A percentile compares a stretch with the other conserved stretches of the same genome.
These are phyloP conservation scores for Berghia stephanieae DNA, from an alignment of 1,140 invertebrate genomes.

Conservation along the genomic window DNA sequence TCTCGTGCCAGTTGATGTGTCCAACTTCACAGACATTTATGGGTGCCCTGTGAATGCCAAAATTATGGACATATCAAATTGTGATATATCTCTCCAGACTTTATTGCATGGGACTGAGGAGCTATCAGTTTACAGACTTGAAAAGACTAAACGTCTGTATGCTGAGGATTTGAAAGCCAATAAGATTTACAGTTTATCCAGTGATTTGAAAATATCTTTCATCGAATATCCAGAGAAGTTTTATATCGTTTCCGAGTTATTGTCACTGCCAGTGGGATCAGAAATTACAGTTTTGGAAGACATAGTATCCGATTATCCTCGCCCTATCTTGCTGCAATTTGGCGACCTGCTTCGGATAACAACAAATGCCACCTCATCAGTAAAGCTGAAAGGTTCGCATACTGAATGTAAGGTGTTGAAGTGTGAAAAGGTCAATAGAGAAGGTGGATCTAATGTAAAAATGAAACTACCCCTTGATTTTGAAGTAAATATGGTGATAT, in stretches of 20 bases:
- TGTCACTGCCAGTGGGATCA: constrained; percentile 32
- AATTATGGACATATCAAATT: background rate
- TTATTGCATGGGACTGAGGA: constrained; percentile 8
- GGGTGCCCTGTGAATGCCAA: constrained; percentile 16
- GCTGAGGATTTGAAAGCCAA: constrained; percentile 32
- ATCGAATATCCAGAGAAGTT: constrained; percentile 38
- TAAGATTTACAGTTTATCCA: constrained; percentile 22
- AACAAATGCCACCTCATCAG: constrained; percentile 20
- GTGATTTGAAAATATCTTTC: constrained; percentile 31
- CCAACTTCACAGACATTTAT: constrained; percentile 18
- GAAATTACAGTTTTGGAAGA: constrained; percentile 44
- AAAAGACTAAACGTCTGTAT: constrained; percentile 22
- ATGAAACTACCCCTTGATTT: constrained; percentile 38
- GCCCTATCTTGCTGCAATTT: constrained; percentile 43
- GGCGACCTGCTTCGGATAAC: constrained; percentile 41
- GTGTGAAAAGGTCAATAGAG: constrained; percentile 26
- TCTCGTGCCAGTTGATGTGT: background rate
- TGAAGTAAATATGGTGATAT: constrained; percentile 33
- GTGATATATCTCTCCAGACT: background rate
- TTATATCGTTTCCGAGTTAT: constrained; percentile 34
- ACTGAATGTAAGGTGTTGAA: constrained; percentile 30
- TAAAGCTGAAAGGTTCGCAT: constrained; percentile 18
- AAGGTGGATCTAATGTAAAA: constrained; percentile 21
- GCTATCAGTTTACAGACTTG: constrained; percentile 1
- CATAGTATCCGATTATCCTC: constrained; percentile 46